phyloP scores from a whole-genome alignment of 2,888 invertebrate genomes.

The Pelosia muscerda region DNA sequence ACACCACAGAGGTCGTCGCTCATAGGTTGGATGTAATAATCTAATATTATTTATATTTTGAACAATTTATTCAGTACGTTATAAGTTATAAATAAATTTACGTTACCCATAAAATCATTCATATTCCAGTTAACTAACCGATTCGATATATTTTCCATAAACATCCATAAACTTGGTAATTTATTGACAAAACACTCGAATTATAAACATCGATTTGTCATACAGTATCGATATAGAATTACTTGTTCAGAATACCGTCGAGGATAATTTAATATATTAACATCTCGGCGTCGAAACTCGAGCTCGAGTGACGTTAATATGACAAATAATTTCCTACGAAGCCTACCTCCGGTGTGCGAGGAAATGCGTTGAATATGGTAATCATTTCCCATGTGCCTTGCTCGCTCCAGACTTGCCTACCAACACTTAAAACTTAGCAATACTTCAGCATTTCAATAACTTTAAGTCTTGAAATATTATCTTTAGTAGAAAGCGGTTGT shows the following conservation, averaged over 20 bases:
- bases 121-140: conserved; percentile 29
- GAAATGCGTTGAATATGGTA: conserved; percentile 83
- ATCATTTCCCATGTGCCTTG: conserved; percentile 78
- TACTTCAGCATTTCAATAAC: conserved; percentile 64
- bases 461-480: conserved; percentile 34
- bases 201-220: conserved; percentile 50
- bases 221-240: conserved; percentile 61
- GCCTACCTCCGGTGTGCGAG: conserved; percentile 70
- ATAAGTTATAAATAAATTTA: conserved; percentile 17
- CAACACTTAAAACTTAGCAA: conserved; percentile 72
- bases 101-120: conserved; percentile 22
- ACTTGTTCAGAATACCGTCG: conserved; percentile 64
- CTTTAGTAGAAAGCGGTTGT: conserved; percentile 19
- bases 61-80: background rate
- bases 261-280: conserved; percentile 81
- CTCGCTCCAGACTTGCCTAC: conserved; percentile 57
- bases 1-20: too few species aligned
- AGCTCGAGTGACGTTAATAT: conserved; percentile 82
- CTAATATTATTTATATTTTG: background rate
- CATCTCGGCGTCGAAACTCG: conserved; percentile 73
- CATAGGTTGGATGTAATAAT: too few species aligned
- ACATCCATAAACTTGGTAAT: conserved; percentile 39
- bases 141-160: conserved; percentile 39
- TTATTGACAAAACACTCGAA: conserved; percentile 44
- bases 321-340: conserved; percentile 83